These are phyloP conservation scores for Belonocnema kinseyi DNA, from an alignment of 1,140 invertebrate genomes.

Conservation along the genomic window DNA sequence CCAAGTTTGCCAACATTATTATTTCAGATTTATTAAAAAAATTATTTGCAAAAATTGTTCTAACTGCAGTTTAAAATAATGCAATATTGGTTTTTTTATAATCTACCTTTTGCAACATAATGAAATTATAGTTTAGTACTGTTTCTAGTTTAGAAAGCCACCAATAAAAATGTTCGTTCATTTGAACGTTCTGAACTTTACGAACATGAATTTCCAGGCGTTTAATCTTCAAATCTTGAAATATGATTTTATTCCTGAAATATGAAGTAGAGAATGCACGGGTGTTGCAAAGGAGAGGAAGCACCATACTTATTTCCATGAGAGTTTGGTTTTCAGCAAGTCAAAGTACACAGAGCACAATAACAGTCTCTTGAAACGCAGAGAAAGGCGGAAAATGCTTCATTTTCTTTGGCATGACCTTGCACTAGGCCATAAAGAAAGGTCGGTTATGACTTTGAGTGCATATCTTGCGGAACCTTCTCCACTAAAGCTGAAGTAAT, in stretches of 20 bases:
- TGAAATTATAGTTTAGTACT: too few relatives aligned
- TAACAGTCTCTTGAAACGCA: slow-evolving; percentile 1
- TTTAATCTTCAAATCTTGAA: too few relatives aligned
- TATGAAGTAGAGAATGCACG: neutral
- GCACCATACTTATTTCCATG: neutral
- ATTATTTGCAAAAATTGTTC: too few relatives aligned
- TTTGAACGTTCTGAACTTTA: too few relatives aligned
- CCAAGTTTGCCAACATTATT: too few relatives aligned
- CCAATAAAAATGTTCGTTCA: too few relatives aligned
- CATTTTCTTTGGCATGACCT: slow-evolving; percentile 30
- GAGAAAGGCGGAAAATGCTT: slow-evolving; percentile 11
- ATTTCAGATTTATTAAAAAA: too few relatives aligned
- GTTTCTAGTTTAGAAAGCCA: too few relatives aligned
- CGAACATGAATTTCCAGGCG: too few relatives aligned
- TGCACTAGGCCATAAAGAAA: slow-evolving; percentile 14
- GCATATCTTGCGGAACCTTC: neutral
- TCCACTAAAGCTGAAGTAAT: slow-evolving; percentile 21
- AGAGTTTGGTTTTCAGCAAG: slow-evolving; percentile 12
- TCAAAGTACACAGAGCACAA: slow-evolving; percentile 23
- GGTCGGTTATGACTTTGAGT: slow-evolving; percentile 9
- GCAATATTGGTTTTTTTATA: too few relatives aligned
- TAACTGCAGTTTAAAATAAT: too few relatives aligned
- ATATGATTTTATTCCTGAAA: neutral
- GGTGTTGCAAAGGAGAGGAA: neutral
- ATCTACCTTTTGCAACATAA: too few relatives aligned